These are phyloP conservation scores for Oligia strigilis DNA, from an alignment of 2,888 invertebrate genomes.

Conservation along the genomic window DNA sequence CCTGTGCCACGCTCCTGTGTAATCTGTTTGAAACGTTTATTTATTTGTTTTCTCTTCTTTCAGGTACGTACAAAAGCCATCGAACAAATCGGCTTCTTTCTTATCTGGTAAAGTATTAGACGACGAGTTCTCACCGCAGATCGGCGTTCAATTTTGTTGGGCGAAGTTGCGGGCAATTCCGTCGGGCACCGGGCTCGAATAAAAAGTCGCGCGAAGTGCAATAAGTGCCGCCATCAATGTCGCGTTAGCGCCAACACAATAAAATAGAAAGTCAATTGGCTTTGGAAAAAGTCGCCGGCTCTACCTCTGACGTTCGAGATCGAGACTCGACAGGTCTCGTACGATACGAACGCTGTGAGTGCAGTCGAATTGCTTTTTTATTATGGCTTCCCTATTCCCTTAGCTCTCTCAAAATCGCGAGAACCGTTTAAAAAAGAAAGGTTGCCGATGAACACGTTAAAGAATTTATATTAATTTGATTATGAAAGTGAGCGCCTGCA, in stretches of 20 bases:
- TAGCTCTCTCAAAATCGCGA: slow-evolving; percentile 46
- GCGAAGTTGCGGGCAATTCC: slow-evolving; percentile 75
- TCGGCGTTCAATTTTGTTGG: slow-evolving; percentile 78
- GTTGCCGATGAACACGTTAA: slow-evolving; percentile 36
- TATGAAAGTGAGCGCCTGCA: slow-evolving; percentile 37
- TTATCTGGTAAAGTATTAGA: slow-evolving; percentile 65
- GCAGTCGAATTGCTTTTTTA: slow-evolving; percentile 61
- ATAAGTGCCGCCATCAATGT: slow-evolving; percentile 89
- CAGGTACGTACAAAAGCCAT: slow-evolving; percentile 76
- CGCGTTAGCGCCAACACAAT: slow-evolving; percentile 88
- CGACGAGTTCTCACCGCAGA: slow-evolving; percentile 68
- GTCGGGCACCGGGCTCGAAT: slow-evolving; percentile 73
- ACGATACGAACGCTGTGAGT: slow-evolving; percentile 51
- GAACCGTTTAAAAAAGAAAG: slow-evolving; percentile 30
- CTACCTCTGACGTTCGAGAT: slow-evolving; percentile 61
- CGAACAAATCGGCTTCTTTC: slow-evolving; percentile 40
- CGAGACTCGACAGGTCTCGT: slow-evolving; percentile 64
- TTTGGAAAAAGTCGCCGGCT: slow-evolving; percentile 74
- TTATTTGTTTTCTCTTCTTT: slow-evolving; percentile 58
- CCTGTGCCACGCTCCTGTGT: not conserved
- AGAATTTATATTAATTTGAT: slow-evolving; percentile 48
- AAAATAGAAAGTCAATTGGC: slow-evolving; percentile 88
- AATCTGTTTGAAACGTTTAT: not conserved
- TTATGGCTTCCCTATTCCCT: slow-evolving; percentile 61
- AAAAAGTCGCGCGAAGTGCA: slow-evolving; percentile 84